Conservation (phyloP, 2,888 invertebrate genomes). For the Epicampocera succincta region DNA sequence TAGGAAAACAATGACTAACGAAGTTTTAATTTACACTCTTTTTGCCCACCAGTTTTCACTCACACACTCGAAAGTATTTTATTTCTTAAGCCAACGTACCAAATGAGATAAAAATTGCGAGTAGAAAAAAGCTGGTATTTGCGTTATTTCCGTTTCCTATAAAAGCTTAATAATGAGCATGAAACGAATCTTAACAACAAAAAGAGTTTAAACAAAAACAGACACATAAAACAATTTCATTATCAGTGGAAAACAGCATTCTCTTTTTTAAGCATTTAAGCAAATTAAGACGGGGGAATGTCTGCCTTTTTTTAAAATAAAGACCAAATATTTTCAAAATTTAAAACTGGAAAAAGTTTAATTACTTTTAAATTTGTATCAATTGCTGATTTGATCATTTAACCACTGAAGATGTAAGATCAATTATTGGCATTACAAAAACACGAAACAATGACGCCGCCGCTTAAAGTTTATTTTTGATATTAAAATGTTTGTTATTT, state of each 20-base stretch:
- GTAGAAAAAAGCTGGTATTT: conserved; percentile 34
- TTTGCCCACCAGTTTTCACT: conserved; percentile 9
- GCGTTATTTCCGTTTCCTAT: conserved; percentile 65
- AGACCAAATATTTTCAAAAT: too few relatives aligned
- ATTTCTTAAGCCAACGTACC: background rate
- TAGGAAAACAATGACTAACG: conserved; percentile 54
- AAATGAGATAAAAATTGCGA: conserved; percentile 19
- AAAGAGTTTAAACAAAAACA: conserved; percentile 29
- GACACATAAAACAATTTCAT: conserved; percentile 56
- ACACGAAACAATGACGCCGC: too few relatives aligned
- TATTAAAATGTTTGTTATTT: too few relatives aligned
- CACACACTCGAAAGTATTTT: background rate
- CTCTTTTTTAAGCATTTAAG: background rate
- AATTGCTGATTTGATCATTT: too few relatives aligned
- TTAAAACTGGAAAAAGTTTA: too few relatives aligned
- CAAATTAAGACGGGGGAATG: background rate
- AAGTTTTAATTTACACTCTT: conserved; percentile 62
- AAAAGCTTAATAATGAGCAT: conserved; percentile 61
- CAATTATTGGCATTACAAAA: too few relatives aligned
- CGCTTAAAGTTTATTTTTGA: too few relatives aligned
- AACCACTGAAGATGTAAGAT: too few relatives aligned
- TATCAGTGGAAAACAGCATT: conserved; percentile 43
- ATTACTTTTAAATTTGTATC: too few relatives aligned
- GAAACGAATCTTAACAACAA: conserved; percentile 16
- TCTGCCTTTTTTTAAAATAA: too few relatives aligned